Conservation (phyloP, 2,888 invertebrate species). For the Marasmarcha lunaedactyla region DNA sequence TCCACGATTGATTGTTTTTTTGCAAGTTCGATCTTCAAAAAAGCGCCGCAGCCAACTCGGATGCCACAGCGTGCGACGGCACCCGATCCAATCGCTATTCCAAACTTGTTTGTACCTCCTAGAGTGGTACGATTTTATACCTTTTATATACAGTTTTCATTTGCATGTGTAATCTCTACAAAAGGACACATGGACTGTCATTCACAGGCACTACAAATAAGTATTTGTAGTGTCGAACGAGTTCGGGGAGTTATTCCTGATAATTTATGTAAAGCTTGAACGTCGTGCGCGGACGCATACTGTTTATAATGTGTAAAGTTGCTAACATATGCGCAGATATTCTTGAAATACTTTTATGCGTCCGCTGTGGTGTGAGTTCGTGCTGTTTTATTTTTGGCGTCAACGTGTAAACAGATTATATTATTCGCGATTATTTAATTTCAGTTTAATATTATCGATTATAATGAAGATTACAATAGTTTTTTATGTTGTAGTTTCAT, state of each 20-base stretch:
- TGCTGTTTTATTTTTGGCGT: slow-evolving; percentile 9
- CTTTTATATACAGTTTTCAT: slow-evolving; percentile 16
- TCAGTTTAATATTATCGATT: too few species aligned
- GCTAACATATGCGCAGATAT: slow-evolving; percentile 33
- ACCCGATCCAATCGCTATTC: slow-evolving; percentile 10
- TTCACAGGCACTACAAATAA: neutral
- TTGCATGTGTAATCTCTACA: neutral
- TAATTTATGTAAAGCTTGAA: too few species aligned
- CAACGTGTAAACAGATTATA: too few species aligned
- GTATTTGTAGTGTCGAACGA: too few species aligned
- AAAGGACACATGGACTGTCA: neutral
- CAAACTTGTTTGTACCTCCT: neutral
- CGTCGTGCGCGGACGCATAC: too few species aligned
- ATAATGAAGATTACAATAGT: too few species aligned
- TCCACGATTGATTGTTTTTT: slow-evolving; percentile 45
- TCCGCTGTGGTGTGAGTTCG: slow-evolving; percentile 26
- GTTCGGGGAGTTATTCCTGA: too few species aligned
- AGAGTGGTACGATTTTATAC: slow-evolving; percentile 12
- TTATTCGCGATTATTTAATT: too few species aligned
- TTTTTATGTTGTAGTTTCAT: too few species aligned
- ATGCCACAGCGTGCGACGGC: slow-evolving; percentile 22
- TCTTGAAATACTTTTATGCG: slow-evolving; percentile 42
- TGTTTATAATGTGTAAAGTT: slow-evolving; percentile 13
- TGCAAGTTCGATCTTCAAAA: slow-evolving; percentile 42
- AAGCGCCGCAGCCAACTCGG: slow-evolving; percentile 34